Evolutionary conservation across 2,888 invertebrate species (phyloP), one percentile per base, ranked within the genome.

Genomic region (Melipona beecheii): DNA sequence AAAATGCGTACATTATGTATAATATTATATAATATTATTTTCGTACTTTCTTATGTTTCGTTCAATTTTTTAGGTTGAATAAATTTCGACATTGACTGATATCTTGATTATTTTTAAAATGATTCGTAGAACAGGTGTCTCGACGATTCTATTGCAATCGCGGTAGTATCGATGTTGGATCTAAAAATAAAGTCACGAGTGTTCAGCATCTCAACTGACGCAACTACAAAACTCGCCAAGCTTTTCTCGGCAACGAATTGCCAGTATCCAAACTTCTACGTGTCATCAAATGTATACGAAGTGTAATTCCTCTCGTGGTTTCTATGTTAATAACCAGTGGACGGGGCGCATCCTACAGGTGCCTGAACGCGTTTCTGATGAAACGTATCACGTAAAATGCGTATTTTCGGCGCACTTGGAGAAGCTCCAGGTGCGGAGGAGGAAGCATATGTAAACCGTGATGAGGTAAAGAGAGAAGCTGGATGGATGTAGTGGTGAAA

Each of bases 71-170:
- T 21, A 24, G 36, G 11, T 13, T 19, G 50, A 19, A 74, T 6
- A 58, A 17, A 69, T 64, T 21, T 19, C 24, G 49, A 19, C 56
- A 36, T 64, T 19, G 11, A 71, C n/a, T n/a, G 54, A 17, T 5
- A 17, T 50, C 5, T 50, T 54, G 79, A 62, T 84, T 71, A 74
- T 80, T 76, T 85, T 66, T 27, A 3, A 58, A 77, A 69, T 62
- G 84, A 75, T 79, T 81, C 75, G 77, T 83, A 81, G 90, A 93
- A 93, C 93, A 93, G 93, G 93, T 93, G 93, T 93, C 92, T 82
- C 80, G 70, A 71, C 36, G 70, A 75, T 82, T 78, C 84, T 90
- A 88, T 90, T 85, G 89, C 85, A 89, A 92, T 90, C 86, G 90
- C 85, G 75, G 81, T 68, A 76, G 87, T 90, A 92, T 92, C 91